Conservation (phyloP, 2,888 invertebrate genomes). For the Ophion ellenae region DNA sequence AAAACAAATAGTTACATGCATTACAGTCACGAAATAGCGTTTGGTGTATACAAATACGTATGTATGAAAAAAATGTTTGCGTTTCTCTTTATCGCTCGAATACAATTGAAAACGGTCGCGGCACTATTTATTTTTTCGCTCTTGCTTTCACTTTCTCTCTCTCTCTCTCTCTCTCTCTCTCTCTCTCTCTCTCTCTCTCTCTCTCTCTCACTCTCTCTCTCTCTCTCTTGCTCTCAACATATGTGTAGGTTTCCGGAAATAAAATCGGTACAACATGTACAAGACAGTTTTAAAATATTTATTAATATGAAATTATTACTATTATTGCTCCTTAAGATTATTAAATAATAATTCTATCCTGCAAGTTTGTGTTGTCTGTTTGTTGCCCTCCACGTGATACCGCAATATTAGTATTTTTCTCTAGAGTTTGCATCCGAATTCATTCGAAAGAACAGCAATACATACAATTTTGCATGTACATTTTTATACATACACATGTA, state of each 20-base stretch:
- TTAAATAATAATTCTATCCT: slow-evolving; percentile 80
- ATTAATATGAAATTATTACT: slow-evolving; percentile 83
- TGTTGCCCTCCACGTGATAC: slow-evolving; percentile 76
- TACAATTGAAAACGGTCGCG: not conserved
- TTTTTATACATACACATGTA: slow-evolving; percentile 25
- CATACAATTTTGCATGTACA: slow-evolving; percentile 5
- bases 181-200: slow-evolving; percentile 1
- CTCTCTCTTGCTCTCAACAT: not conserved
- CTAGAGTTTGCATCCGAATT: slow-evolving; percentile 43
- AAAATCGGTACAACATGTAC: slow-evolving; percentile 75
- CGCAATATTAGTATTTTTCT: slow-evolving; percentile 25
- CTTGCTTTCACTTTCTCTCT: not conserved
- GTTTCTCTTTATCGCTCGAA: not conserved
- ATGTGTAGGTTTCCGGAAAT: slow-evolving; percentile 72
- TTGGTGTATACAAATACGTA: slow-evolving; percentile 29
- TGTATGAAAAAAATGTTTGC: slow-evolving; percentile 24
- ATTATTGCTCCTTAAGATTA: slow-evolving; percentile 82
- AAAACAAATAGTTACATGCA: slow-evolving; percentile 66
- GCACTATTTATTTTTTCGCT: not conserved
- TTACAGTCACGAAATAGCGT: slow-evolving; percentile 60
- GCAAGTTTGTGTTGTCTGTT: slow-evolving; percentile 72
- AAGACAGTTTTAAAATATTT: slow-evolving; percentile 81
- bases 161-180: not conserved
- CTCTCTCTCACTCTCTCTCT: slow-evolving; percentile 10
- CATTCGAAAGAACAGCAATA: not conserved